A percentile compares a stretch with the other conserved stretches of the same genome.
Evolutionary conservation across 1,140 invertebrate species (phyloP).

Genomic region (Drosophila busckii): DNA sequence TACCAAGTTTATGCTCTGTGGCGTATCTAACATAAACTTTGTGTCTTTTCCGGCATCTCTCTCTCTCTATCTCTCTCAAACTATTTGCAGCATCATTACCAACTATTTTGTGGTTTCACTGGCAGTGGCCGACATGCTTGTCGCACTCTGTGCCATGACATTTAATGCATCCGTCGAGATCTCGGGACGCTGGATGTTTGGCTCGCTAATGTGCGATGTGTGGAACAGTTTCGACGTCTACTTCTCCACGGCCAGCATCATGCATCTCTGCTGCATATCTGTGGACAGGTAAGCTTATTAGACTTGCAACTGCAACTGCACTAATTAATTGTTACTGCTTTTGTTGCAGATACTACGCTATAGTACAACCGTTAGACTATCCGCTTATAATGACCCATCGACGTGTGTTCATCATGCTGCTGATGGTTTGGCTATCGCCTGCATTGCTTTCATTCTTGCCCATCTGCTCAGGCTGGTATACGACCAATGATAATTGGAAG

Average conservation of each 20-base stretch:
- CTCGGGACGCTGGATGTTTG: conserved; percentile 92
- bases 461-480: conserved; percentile 96
- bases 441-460: conserved; percentile 96
- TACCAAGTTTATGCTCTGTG: too few species aligned
- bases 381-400: conserved; percentile 91
- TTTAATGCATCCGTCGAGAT: conserved; percentile 94
- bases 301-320: background rate
- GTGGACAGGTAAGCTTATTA: conserved; percentile 82
- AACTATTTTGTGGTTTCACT: conserved; percentile 97
- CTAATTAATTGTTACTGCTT: background rate
- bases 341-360: conserved; percentile 87
- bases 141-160: conserved; percentile 94
- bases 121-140: conserved; percentile 93
- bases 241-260: conserved; percentile 92
- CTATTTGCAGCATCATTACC: conserved; percentile 85
- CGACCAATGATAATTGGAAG: conserved; percentile 88
- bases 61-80: background rate
- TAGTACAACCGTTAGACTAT: conserved; percentile 93
- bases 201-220: conserved; percentile 94
- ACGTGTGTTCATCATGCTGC: conserved; percentile 87
- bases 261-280: conserved; percentile 94
- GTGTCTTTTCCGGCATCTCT: background rate
- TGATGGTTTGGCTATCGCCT: conserved; percentile 94
- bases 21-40: too few species aligned
- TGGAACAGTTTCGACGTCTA: conserved; percentile 98